phyloP scores from a whole-genome alignment of 1,140 invertebrate genomes.

The Pseudomyrmex gracilis region DNA sequence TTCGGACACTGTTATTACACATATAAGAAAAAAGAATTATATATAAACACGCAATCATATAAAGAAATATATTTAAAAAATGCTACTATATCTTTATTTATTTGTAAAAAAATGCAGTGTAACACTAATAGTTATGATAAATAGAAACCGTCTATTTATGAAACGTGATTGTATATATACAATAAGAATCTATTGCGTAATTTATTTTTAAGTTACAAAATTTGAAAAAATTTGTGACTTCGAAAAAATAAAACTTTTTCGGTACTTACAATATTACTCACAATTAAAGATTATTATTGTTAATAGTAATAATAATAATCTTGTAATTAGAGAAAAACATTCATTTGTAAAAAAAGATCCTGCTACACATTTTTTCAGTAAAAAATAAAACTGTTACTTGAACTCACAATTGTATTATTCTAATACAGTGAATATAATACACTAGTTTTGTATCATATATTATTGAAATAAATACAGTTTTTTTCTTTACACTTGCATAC shows the following conservation, averaged over 20 bases:
- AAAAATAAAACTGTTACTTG: no score
- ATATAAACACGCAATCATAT: no score
- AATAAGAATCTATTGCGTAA: slow-evolving; percentile 2
- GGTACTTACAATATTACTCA: neutral
- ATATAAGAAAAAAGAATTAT: no score
- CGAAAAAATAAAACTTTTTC: neutral
- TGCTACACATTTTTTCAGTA: neutral
- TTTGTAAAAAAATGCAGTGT: neutral
- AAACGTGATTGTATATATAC: slow-evolving; percentile 10
- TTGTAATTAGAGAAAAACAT: neutral
- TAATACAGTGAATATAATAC: no score
- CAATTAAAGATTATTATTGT: neutral
- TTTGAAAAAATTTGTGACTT: neutral
- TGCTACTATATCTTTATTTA: neutral
- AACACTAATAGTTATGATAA: slow-evolving; percentile 13
- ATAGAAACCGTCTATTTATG: neutral
- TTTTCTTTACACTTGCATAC: no score
- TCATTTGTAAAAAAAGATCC: neutral
- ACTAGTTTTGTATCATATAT: no score
- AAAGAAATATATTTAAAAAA: no score
- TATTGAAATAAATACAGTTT: no score
- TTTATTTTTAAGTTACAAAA: slow-evolving; percentile 1
- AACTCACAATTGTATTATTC: no score
- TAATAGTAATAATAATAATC: neutral
- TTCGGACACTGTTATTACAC: no score